Conservation (phyloP, 2,888 invertebrate genomes). For the Alentia gelatinosa region DNA sequence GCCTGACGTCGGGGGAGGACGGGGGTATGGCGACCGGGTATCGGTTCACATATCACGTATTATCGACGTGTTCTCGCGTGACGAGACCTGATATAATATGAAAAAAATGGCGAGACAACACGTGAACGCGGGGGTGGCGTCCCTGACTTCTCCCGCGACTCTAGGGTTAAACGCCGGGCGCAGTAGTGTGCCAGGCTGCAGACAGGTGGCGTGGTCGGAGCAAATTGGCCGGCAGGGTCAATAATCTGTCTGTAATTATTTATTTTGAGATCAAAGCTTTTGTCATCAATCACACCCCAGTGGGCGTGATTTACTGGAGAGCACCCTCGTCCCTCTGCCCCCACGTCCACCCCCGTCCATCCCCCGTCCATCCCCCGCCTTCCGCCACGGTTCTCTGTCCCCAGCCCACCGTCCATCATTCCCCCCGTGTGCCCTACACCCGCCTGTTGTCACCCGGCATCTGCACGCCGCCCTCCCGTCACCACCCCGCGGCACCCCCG, state of each 20-base stretch:
- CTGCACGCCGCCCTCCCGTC: too few species aligned
- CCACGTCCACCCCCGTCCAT: background rate
- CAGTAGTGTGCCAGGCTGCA: background rate
- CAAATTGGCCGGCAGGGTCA: constrained; percentile 27
- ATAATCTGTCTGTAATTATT: background rate
- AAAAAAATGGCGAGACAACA: background rate
- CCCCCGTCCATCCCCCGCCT: background rate
- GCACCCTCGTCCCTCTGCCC: too few species aligned
- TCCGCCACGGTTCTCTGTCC: background rate
- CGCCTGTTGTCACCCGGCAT: too few species aligned
- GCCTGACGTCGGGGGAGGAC: background rate
- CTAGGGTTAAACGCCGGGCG: background rate
- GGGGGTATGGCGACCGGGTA: background rate
- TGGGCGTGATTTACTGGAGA: background rate
- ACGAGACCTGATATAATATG: background rate
- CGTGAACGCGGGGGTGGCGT: background rate
- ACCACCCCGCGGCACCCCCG: too few species aligned
- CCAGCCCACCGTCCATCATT: background rate
- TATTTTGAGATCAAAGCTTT: constrained; percentile 10
- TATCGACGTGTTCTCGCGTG: background rate
- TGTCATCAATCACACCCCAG: constrained; percentile 3
- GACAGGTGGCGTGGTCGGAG: constrained; percentile 15
- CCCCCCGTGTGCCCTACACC: background rate
- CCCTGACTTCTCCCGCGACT: background rate
- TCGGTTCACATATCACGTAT: background rate